These are phyloP conservation scores for Ophraella communa DNA, from an alignment of 2,888 invertebrate species.

Conservation along the genomic window DNA sequence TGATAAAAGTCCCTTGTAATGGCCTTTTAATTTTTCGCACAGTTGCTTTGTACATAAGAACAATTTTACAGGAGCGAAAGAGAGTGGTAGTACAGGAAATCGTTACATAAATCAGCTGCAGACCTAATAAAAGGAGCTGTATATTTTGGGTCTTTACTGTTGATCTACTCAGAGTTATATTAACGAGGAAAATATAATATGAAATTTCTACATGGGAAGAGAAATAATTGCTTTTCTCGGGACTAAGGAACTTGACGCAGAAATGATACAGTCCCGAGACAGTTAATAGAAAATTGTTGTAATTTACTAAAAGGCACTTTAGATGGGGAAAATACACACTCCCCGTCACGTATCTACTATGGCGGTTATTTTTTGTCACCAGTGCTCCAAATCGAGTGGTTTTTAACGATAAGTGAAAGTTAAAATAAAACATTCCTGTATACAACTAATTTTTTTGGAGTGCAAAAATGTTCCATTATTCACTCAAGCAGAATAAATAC, in stretches of 20 bases:
- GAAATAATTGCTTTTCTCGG: not conserved
- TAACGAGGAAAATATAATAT: slow-evolving; percentile 1
- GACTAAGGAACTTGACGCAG: not conserved
- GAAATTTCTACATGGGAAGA: not conserved
- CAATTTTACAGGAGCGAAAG: slow-evolving; percentile 20
- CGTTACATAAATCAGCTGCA: slow-evolving; percentile 41
- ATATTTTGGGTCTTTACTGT: slow-evolving; percentile 13
- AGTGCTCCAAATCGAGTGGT: too few relatives aligned
- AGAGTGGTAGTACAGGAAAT: slow-evolving; percentile 38
- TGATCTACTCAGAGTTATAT: not conserved
- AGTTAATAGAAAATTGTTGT: not conserved
- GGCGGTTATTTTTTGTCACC: too few relatives aligned
- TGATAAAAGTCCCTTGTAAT: slow-evolving; percentile 31
- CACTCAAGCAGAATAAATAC: too few relatives aligned
- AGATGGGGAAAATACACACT: not conserved
- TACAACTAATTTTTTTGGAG: too few relatives aligned
- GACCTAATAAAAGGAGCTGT: slow-evolving; percentile 33
- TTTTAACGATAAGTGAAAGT: too few relatives aligned
- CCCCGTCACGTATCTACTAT: too few relatives aligned
- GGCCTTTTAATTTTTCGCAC: slow-evolving; percentile 35
- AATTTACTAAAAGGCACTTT: not conserved
- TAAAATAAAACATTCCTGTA: too few relatives aligned
- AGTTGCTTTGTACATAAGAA: slow-evolving; percentile 2
- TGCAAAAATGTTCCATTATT: too few relatives aligned
- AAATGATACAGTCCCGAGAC: not conserved